Evolutionary conservation across 2,113 vertebrate genomes (phyloP), one percentile per base, ranked within the genome.

Genomic region (Alaudala cheleensis): DNA sequence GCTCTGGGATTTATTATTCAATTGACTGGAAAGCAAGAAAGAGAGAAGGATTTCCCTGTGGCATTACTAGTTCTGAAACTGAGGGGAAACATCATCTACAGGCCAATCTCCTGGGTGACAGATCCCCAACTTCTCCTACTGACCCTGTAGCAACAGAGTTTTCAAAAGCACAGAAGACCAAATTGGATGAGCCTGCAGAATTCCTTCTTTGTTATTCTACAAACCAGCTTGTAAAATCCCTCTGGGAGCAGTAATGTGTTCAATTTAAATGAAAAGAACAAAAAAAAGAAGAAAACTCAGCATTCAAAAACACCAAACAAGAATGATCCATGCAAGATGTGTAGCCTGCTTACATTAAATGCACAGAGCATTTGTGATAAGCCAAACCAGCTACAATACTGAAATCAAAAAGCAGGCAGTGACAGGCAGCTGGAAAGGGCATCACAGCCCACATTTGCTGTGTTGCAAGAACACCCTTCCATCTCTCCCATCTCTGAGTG

Each of bases 1-100:
- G 42, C 91, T 83, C 65, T 88, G 51, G 85, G 64, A 86, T 82
- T 92, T 93, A 88, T 97, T 97, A 90, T 83, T 93, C 82, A 95
- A 88, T 77, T 92, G 81, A 93, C 67, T 80, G 49, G 66, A 90
- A 92, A 81, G 77, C 81, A 81, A 70, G 42, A 92, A 26, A 84
- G 33, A 91, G 33, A 66, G 40, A 62, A 92, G 61, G 74, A 76
- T 80, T 93, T 90, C 94, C 81, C 88, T 66, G 62, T 86, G 82
- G 88, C 10, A 2, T 82, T 90, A 85, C 74, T 61, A 9, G 65
- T 72, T 79, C 83, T 96, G 81, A 91, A 93, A 78, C 67, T 34
- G 73, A 89, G 44, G 57, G 76, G 72, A 83, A 96, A 83, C 64
- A 83, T 86, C 92, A 86, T 71, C 86, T 73, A 86, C 51, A 73